Base-by-base conservation (phyloP, 1,140 invertebrate genomes). In the Wiebesia pumilae region DNA sequence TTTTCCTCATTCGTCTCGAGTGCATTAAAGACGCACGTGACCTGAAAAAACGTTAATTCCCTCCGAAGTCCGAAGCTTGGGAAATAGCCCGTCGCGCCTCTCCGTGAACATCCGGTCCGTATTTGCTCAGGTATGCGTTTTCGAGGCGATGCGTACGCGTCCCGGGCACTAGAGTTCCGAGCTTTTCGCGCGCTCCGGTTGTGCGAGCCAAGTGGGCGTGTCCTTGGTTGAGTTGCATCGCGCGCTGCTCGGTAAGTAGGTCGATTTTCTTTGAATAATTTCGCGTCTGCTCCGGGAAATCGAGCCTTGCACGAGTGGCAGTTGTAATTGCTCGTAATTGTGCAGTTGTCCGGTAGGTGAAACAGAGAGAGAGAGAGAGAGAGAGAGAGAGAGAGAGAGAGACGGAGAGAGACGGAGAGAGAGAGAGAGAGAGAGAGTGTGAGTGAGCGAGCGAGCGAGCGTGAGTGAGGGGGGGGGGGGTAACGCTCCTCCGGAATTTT, bases 191-290 rank as follows among this genome's bases (percentile, higher is more conserved):
- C 19, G 10, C 10, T 71, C 58, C 58, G 3, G 3, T 27, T 16
- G 2, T 14, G 2, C 24, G 33, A 21, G 73, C 40, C 73, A 51
- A 79, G 47, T 79, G 30, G 77, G 47, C 47, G 47, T 79, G 47
- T 79, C 47, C n/a, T 33, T 35, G 77, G 10, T n/a, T 4, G 9
- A 40, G 3, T 30, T 3, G 75, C 19, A 14, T 21, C 43, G 21
- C 21, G 7, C 16, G n/a, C 24, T 4, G n/a, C 35, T 43, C 30
- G n/a, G 27, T 33, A 75, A 43, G 24, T 43, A 75, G 71, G 71
- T 75, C 47, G 21, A 58, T 58, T 58, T 51, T 58, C 24, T 40
- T 65, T 51, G 58, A 79, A 79, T 47, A 35, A 79, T 78, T 78
- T 19, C 9, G n/a, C 30, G 1, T 40, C 40, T 19, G 38, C 4